Base-by-base conservation (phyloP, 2,888 invertebrate species). In the Lycaena phlaeas region DNA sequence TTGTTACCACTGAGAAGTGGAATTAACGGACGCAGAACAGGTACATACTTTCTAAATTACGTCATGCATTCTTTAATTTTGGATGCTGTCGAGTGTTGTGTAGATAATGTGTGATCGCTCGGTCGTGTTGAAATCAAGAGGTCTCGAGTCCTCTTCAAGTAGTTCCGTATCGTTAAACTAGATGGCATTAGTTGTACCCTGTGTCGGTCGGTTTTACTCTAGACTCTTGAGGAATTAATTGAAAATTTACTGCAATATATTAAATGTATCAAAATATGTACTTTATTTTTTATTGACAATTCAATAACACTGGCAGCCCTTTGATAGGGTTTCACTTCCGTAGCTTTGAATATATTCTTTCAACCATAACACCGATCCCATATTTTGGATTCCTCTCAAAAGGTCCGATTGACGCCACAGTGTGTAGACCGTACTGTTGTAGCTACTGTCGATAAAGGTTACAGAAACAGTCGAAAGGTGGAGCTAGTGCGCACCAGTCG, bases 31-130 rank as follows among this genome's bases (percentile, higher is more conserved):
- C 70, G 75, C 64, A 57, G 69, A 73, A 63, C 68, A 71, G 66
- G 34, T 22, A 59, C 71, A 75, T 78, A 70, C 76, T 77, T 81
- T 76, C 71, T 64, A 67, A 66, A 68, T 75, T 69, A 73, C 78
- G 77, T 81, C 78, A 79, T 60, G 56, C 71, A 75, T 60, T 57
- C 46, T 34, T 22, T 52, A 64, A 68, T 67, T 77, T 78, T 59
- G 73, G 69, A 49, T 57, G 53, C 52, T 53, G 46, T n/a, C n/a
- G n/a, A n/a, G n/a, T n/a, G n/a, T 45, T 46, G 34, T 42, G 45
- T 40, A 27, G 40, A 41, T 43, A 22, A 22, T 41, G 40, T 26
- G 22, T 37, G 40, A 38, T 38, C 26, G 37, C 25, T 40, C 26
- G 30, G 36, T 17, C 27, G 22, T 31, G 34, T 18, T 18, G 12